Evolutionary conservation across 2,888 invertebrate genomes (phyloP).

Genomic region (Reticulitermes lucifugus): DNA sequence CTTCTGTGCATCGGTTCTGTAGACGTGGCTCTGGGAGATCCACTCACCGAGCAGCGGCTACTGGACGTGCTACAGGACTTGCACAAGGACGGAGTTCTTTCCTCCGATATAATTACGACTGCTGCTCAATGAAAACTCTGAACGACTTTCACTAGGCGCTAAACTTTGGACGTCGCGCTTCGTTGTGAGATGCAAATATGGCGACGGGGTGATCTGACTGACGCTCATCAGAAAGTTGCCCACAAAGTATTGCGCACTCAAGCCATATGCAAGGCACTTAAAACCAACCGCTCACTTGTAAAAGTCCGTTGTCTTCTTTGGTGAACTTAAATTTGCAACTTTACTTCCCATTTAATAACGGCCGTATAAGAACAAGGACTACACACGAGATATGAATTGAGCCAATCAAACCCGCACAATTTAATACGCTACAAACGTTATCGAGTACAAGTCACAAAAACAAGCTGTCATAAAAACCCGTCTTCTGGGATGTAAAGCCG

Average conservation of each 20-base stretch:
- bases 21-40: conserved; percentile 82
- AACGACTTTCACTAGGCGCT: not conserved
- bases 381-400: not conserved
- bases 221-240: too few relatives aligned
- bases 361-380: not conserved
- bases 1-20: conserved; percentile 84
- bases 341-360: not conserved
- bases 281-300: conserved; percentile 16
- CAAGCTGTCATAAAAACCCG: not conserved
- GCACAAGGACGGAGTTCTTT: conserved; percentile 75
- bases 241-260: not conserved
- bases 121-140: conserved; percentile 22
- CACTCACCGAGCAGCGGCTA: conserved; percentile 79
- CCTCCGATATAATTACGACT: conserved; percentile 31
- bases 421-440: not conserved
- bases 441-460: not conserved
- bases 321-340: not conserved
- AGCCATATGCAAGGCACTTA: not conserved
- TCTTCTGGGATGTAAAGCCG: too few relatives aligned
- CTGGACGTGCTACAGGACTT: conserved; percentile 81
- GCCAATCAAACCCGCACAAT: not conserved
- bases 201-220: too few relatives aligned
- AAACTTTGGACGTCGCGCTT: not conserved
- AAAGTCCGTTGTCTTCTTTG: conserved; percentile 10
- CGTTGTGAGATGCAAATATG: too few relatives aligned